phyloP scores from a whole-genome alignment of 64 coral and sea anemone species.

The Porites lutea region DNA sequence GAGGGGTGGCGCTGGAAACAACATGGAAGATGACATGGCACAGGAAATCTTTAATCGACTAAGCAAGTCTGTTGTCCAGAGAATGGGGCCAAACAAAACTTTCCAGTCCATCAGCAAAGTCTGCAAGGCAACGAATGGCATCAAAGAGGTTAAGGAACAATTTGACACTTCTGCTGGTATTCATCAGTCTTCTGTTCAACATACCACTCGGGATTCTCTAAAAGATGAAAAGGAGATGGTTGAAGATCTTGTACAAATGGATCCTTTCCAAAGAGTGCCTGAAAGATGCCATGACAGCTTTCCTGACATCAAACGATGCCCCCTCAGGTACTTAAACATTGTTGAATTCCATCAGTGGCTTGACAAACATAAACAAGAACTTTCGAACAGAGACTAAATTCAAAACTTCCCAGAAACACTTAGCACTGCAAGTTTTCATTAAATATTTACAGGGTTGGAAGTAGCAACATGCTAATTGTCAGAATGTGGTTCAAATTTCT shows the following conservation, averaged over 20 bases:
- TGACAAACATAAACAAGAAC: slow-evolving; percentile 50
- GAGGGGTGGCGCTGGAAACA: slow-evolving; percentile 62
- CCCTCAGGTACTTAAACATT: slow-evolving; percentile 60
- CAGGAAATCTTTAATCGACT: slow-evolving; percentile 56
- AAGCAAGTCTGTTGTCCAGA: slow-evolving; percentile 67
- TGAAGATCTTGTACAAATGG: slow-evolving; percentile 32
- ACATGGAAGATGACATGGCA: slow-evolving; percentile 70
- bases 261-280: slow-evolving; percentile 40
- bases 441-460: too few relatives aligned
- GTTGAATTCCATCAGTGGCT: slow-evolving; percentile 61
- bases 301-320: slow-evolving; percentile 62
- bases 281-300: slow-evolving; percentile 61
- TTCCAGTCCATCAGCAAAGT: slow-evolving; percentile 59
- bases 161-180: slow-evolving; percentile 53
- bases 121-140: slow-evolving; percentile 66
- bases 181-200: slow-evolving; percentile 55
- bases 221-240: slow-evolving; percentile 77
- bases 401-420: too few relatives aligned
- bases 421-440: too few relatives aligned
- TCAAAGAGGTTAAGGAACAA: slow-evolving; percentile 15
- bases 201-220: slow-evolving; percentile 32
- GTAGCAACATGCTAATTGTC: too few relatives aligned
- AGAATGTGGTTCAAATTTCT: too few relatives aligned
- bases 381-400: not conserved
- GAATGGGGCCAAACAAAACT: slow-evolving; percentile 82